Evolutionary conservation across 2,797 vertebrate species (phyloP).

Genomic region (Hypotaenidia okinawae): DNA sequence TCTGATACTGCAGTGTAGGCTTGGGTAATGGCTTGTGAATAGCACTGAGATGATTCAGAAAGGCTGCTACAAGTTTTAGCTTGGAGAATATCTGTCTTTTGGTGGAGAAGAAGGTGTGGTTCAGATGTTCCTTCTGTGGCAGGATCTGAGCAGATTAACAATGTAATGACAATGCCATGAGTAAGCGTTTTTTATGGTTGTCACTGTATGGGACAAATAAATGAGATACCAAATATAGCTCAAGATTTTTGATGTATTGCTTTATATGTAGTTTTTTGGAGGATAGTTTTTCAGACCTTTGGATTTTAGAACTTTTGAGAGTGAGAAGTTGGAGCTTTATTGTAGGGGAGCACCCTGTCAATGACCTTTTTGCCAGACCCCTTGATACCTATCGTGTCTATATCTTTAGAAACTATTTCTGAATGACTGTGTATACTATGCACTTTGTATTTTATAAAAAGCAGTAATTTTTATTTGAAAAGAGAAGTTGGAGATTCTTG

Average conservation of each 20-base stretch:
- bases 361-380: neutral
- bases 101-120: neutral
- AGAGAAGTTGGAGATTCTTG: neutral
- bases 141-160: neutral
- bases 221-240: neutral
- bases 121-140: neutral
- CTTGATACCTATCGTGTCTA: neutral
- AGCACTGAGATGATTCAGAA: neutral
- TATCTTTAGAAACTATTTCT: neutral
- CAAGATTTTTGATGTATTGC: neutral
- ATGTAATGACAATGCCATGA: neutral
- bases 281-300: neutral
- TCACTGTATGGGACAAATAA: neutral
- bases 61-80: neutral
- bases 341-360: neutral
- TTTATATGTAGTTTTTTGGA: neutral
- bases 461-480: neutral
- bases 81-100: neutral
- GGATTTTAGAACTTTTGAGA: neutral
- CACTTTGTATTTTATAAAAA: neutral
- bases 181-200: neutral
- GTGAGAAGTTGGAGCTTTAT: neutral
- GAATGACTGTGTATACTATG: neutral
- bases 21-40: neutral
- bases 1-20: neutral